These are phyloP conservation scores for Brienomyrus longianalis DNA, from an alignment of 2,113 vertebrate species.

Conservation along the genomic window DNA sequence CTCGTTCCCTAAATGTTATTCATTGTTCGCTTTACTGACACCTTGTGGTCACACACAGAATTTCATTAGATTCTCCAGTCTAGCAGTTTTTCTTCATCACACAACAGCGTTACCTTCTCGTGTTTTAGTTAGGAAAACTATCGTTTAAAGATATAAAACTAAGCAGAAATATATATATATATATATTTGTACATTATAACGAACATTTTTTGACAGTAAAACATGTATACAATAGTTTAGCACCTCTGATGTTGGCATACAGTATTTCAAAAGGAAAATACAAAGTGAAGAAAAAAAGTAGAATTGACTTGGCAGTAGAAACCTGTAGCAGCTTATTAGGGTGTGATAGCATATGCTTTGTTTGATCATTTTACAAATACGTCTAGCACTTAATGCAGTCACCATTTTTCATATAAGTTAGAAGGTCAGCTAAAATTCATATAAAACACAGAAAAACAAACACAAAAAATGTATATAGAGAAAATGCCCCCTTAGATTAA, in stretches of 20 bases:
- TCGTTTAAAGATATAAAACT: slow-evolving; percentile 29
- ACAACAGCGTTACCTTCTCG: neutral
- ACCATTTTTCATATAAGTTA: slow-evolving; percentile 63
- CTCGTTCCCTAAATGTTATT: neutral
- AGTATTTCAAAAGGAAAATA: slow-evolving; percentile 44
- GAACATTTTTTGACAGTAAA: slow-evolving; percentile 37
- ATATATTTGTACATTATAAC: slow-evolving; percentile 11
- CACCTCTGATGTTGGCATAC: slow-evolving; percentile 53
- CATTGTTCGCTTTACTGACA: slow-evolving; percentile 37
- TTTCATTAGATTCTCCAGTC: neutral
- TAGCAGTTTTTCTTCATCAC: neutral
- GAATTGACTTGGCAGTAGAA: slow-evolving; percentile 51
- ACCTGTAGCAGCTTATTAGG: slow-evolving; percentile 59
- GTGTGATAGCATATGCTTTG: slow-evolving; percentile 43
- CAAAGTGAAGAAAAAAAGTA: slow-evolving; percentile 37
- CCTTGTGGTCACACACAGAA: slow-evolving; percentile 40
- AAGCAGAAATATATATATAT: slow-evolving; percentile 38
- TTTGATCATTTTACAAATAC: slow-evolving; percentile 36
- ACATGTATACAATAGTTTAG: slow-evolving; percentile 54
- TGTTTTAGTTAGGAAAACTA: slow-evolving; percentile 29
- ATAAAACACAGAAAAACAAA: slow-evolving; percentile 43
- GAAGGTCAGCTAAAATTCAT: slow-evolving; percentile 40
- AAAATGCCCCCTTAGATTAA: slow-evolving; percentile 53
- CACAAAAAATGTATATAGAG: slow-evolving; percentile 23
- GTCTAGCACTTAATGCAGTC: slow-evolving; percentile 48